Evolutionary conservation across 1,140 invertebrate species (phyloP).

Genomic region (Brachionus plicatilis): DNA sequence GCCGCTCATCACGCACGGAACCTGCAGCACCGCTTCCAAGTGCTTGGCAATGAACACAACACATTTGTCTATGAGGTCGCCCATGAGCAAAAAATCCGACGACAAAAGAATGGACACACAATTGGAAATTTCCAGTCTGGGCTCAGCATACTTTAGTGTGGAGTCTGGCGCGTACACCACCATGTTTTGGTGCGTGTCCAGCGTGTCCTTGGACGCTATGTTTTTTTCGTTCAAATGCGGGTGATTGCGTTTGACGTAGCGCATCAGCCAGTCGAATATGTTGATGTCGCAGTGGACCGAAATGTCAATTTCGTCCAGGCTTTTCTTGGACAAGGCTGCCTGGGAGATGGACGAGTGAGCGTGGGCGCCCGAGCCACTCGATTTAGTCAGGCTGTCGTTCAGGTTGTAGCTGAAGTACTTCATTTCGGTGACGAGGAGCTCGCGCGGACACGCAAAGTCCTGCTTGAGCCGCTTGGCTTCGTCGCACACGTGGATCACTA

Average conservation of each 20-base stretch:
- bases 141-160: constrained; percentile 28
- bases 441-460: constrained; percentile 79
- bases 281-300: constrained; percentile 88
- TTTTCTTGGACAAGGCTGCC: constrained; percentile 30
- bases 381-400: constrained; percentile 42
- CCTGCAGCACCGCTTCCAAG: constrained; percentile 71
- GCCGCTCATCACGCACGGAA: constrained; percentile 71
- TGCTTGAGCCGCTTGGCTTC: constrained; percentile 64
- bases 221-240: constrained; percentile 62
- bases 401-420: constrained; percentile 77
- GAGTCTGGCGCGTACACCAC: background rate
- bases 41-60: constrained; percentile 72
- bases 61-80: constrained; percentile 72
- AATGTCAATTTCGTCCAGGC: constrained; percentile 81
- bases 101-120: constrained; percentile 85
- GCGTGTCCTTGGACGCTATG: background rate
- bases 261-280: constrained; percentile 92
- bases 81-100: constrained; percentile 88
- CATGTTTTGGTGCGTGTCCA: background rate
- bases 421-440: constrained; percentile 79
- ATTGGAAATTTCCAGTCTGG: constrained; percentile 67
- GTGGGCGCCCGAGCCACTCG: constrained; percentile 1
- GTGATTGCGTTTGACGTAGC: constrained; percentile 69
- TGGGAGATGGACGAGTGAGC: background rate
- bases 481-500: constrained; percentile 57